These are phyloP conservation scores for Pontoporia blainvillei DNA, from an alignment of 2,113 vertebrate species.

Conservation along the genomic window DNA sequence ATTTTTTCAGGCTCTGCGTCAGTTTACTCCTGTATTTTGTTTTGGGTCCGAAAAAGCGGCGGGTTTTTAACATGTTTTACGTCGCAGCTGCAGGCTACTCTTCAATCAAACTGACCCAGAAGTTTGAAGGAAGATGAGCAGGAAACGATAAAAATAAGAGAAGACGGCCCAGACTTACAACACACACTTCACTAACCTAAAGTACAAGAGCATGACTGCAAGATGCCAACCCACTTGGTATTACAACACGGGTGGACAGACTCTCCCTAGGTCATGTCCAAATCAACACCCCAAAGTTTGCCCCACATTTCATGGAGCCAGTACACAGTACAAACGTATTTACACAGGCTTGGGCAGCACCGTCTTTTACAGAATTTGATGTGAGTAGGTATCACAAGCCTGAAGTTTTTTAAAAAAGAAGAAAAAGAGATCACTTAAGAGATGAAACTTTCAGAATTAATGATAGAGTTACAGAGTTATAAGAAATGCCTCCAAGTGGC, in stretches of 20 bases:
- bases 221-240: too few relatives aligned
- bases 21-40: too few relatives aligned
- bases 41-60: not conserved
- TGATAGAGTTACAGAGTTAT: not conserved
- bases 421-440: not conserved
- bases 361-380: not conserved
- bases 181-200: not conserved
- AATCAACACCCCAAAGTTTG: not conserved
- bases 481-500: not conserved
- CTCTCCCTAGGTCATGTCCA: accelerated
- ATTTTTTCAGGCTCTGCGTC: not conserved
- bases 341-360: accelerated
- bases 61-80: not conserved
- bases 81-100: not conserved
- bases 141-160: not conserved
- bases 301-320: not conserved
- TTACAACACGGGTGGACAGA: too few relatives aligned
- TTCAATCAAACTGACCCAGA: not conserved
- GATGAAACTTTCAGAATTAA: not conserved
- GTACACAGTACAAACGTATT: not conserved
- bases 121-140: not conserved
- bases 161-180: not conserved
- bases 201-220: accelerated
- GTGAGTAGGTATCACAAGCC: not conserved
- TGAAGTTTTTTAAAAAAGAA: not conserved